Base-by-base conservation (phyloP, 2,113 vertebrate species). In the Onychostruthus taczanowskii region DNA sequence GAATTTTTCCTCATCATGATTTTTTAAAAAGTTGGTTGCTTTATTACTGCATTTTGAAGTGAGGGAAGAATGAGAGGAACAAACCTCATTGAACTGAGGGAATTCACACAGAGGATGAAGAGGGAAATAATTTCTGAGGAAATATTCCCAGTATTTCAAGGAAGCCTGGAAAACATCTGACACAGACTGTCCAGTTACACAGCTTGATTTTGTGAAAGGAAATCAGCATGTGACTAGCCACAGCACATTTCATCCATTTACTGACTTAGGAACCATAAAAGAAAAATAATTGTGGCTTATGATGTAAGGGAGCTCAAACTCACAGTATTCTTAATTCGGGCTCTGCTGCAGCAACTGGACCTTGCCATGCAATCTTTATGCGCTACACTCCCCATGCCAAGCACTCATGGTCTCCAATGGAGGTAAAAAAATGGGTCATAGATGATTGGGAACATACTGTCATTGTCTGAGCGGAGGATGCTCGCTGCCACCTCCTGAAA, bases 91-190 rank as follows among this genome's bases (percentile, higher is more conserved):
- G 56, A 31, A 37, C 61, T 24, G 17, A 79, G 43, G 50, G 58
- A 67, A 56, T 49, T 70, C 52, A 80, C 2, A 3, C 8, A 91
- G 10, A 7, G 9, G 43, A 72, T 4, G 5, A 63, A 87, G 73
- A 33, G n/a, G 23, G 43, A 87, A 93, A 61, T 69, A 4, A 61
- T 64, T 72, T 83, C 52, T 93, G 37, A 81, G 21, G 39, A 86
- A 86, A 75, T 66, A 83, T 41, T 76, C 41, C 44, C n/a, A 78
- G 26, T 53, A 89, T 68, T 94, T 84, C 53, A 64, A 73, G 80
- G 91, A 95, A 94, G 72, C 27, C 43, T 79, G 70, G 58, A 63
- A 94, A 94, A 84, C 31, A 69, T 66, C 37, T 59, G n/a, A 88
- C 64, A 87, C 1, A 2, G 59, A 35, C 84, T 63, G 46, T 55